Base-by-base conservation (phyloP, 2,888 invertebrate genomes). In the Craniophora ligustri region DNA sequence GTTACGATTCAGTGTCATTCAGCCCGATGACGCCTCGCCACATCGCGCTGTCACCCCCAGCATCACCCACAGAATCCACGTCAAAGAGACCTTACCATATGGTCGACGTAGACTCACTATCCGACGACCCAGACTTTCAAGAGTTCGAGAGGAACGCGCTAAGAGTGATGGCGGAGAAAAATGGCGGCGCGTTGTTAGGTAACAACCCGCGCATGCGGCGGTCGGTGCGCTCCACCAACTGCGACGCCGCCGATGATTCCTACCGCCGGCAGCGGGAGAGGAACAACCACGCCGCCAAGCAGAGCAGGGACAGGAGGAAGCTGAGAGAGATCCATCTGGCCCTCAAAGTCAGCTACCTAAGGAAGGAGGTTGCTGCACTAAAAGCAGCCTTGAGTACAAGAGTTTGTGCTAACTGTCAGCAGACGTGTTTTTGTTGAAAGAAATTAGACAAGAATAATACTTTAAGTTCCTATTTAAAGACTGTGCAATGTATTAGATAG, bases 231-330 rank as follows among this genome's bases (percentile, higher is more conserved):
- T 83, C 84, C 1, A 40, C 38, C 3, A 85, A 65, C 21, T 75
- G 79, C 31, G 81, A 88, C 41, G 76, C 68, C 64, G 35, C 96
- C 0, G 97, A 98, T 81, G 96, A 97, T 2, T 95, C 96, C 0
- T 99, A 99, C 82, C 96, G 96, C 92, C 98, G 97, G 75, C 95
- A 98, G 49, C 92, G 99, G 7, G 95, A 97, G 66, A 97, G 98
- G 81, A 99, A 99, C 86, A 99, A 99, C 84, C 97, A 96, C 63
- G 99, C 99, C 0, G 99, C 99, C 0, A 99, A 99, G 87, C 95
- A 98, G 71, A 98, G 98, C 0, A 94, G 99, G 2, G 99, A 99
- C 78, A 96, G 98, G 0, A 94, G 99, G 54, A 94, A 98, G 72
- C 95, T 97, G 34, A 97, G 98, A 75, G 99, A 99, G 84, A 98